Conservation (phyloP, 64 coral and sea anemone species). For the Pocillopora verrucosa region DNA sequence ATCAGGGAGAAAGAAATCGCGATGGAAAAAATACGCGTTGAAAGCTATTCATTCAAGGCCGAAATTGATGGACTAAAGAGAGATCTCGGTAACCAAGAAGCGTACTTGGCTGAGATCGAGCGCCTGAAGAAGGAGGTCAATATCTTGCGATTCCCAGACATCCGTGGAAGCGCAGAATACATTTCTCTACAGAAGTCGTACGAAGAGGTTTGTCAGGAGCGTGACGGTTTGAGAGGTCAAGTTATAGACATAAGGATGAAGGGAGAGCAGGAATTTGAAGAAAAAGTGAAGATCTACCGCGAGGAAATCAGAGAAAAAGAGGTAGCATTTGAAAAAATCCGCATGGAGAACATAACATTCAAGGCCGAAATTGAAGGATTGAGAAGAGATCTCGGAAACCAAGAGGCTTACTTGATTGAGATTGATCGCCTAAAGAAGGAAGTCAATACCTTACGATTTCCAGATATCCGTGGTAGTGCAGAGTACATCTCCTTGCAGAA, state of each 20-base stretch:
- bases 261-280: constrained; percentile 29
- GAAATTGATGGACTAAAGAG: neutral
- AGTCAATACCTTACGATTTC: neutral
- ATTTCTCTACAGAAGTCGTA: neutral
- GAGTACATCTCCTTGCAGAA: neutral
- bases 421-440: neutral
- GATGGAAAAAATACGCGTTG: neutral
- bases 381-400: constrained; percentile 14
- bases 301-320: constrained; percentile 47
- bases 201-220: constrained; percentile 33
- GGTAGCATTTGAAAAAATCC: constrained; percentile 18
- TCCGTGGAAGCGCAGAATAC: neutral
- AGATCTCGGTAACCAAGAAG: neutral
- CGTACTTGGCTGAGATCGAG: neutral
- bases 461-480: neutral
- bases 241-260: constrained; percentile 30
- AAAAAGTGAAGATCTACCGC: neutral
- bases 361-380: constrained; percentile 8
- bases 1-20: neutral
- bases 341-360: neutral
- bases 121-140: neutral
- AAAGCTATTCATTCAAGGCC: neutral
- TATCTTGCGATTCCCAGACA: neutral
- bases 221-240: constrained; percentile 19
- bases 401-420: constrained; percentile 17